These are phyloP conservation scores for Tiliacea citrago DNA, from an alignment of 2,888 invertebrate species.

Conservation along the genomic window DNA sequence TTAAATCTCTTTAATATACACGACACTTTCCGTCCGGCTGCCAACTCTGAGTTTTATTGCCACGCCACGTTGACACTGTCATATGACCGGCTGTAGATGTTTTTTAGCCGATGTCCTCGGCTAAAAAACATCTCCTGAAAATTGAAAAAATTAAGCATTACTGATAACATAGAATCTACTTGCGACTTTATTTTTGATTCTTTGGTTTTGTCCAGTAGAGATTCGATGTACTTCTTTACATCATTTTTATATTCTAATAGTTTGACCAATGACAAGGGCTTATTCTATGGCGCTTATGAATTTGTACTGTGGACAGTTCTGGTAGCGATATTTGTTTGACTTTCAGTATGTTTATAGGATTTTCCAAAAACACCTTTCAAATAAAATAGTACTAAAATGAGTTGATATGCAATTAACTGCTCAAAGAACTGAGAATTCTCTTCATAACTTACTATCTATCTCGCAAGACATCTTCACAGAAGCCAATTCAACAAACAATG, in stretches of 20 bases:
- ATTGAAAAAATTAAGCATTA: not conserved
- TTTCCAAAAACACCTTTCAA: not conserved
- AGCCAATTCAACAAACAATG: conserved; percentile 26
- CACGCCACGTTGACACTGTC: conserved; percentile 16
- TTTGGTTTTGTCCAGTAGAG: not conserved
- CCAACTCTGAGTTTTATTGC: conserved; percentile 41
- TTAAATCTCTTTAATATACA: conserved; percentile 29
- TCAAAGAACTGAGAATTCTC: not conserved
- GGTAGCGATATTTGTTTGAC: not conserved
- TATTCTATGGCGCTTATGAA: not conserved
- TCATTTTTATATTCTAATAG: not conserved
- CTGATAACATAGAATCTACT: not conserved
- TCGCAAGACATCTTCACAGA: conserved; percentile 5
- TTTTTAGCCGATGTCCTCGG: not conserved
- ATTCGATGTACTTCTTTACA: not conserved
- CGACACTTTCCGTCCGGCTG: conserved; percentile 21
- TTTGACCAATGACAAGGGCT: not conserved
- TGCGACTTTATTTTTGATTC: not conserved
- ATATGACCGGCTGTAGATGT: not conserved
- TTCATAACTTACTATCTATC: not conserved
- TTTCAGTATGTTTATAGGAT: not conserved
- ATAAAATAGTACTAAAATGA: not conserved
- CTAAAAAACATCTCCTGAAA: too few relatives aligned
- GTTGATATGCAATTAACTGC: not conserved
- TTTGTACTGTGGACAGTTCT: not conserved